A percentile compares a stretch with the other conserved stretches of the same genome.
Evolutionary conservation across 30 jellyfish, hydroid and myxozoan genomes (phyloP).

Genomic region (Pseudorhiza aurosa): DNA sequence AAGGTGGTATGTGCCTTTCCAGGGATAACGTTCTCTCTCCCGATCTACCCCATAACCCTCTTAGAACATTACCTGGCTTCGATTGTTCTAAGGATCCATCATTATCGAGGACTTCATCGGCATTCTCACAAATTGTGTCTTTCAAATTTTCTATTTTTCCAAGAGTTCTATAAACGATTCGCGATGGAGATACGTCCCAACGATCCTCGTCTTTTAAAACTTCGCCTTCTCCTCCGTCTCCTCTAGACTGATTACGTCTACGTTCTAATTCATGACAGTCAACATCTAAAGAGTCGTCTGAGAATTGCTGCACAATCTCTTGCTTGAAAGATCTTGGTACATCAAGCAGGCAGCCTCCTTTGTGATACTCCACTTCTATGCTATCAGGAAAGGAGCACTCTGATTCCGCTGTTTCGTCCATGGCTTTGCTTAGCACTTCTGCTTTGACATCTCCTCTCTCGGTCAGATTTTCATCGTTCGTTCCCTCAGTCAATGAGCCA

Average conservation of each 20-base stretch:
- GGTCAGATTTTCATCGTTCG: too few relatives aligned
- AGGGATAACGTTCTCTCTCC: too few relatives aligned
- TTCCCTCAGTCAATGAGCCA: too few relatives aligned
- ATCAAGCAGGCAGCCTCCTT: neutral
- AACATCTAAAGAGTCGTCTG: constrained; percentile 55
- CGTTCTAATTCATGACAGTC: too few relatives aligned
- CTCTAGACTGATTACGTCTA: neutral
- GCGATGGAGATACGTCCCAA: constrained; percentile 3
- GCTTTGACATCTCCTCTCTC: too few relatives aligned
- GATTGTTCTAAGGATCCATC: neutral
- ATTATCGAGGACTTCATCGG: neutral
- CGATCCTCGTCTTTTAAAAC: neutral
- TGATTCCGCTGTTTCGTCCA: too few relatives aligned
- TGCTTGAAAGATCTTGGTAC: neutral
- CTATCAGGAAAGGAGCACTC: constrained; percentile 34
- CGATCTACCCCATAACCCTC: too few relatives aligned
- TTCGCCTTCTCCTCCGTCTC: neutral
- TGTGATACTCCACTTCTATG: neutral
- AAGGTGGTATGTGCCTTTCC: too few relatives aligned
- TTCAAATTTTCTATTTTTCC: constrained; percentile 27
- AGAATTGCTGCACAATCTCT: constrained; percentile 9
- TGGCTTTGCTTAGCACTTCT: too few relatives aligned
- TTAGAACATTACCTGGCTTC: too few relatives aligned
- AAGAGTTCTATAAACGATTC: constrained; percentile 45
- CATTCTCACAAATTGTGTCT: neutral